A percentile compares a stretch with the other conserved stretches of the same genome.
Evolutionary conservation across 2,113 vertebrate species (phyloP).

Genomic region (Gasterosteus aculeatus): DNA sequence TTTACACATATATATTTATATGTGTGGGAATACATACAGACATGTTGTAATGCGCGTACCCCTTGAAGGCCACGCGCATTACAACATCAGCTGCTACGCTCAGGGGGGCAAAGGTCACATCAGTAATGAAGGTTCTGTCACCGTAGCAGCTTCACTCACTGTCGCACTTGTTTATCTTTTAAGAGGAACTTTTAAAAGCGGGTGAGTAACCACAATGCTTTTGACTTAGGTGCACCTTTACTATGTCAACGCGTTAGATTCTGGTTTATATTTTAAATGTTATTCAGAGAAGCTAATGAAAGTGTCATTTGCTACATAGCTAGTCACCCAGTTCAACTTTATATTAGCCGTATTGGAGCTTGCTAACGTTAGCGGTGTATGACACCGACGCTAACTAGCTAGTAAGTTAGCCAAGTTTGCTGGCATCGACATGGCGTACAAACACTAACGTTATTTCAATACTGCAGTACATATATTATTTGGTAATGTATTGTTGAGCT

Average conservation of each 20-base stretch:
- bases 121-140: slow-evolving; percentile 65
- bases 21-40: too few species aligned
- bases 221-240: rapidly evolving
- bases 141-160: slow-evolving; percentile 47
- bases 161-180: slow-evolving; percentile 72
- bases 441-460: neutral
- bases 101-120: slow-evolving; percentile 69
- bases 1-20: too few species aligned
- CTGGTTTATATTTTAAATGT: neutral
- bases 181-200: slow-evolving; percentile 27
- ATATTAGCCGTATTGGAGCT: slow-evolving; percentile 49
- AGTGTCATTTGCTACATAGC: slow-evolving; percentile 40
- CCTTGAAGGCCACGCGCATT: slow-evolving; percentile 12
- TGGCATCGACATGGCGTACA: neutral
- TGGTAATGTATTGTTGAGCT: neutral
- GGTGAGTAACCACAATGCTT: slow-evolving; percentile 49
- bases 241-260: neutral
- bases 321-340: slow-evolving; percentile 51
- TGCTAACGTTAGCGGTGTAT: slow-evolving; percentile 56
- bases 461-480: neutral
- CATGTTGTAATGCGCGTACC: slow-evolving; percentile 11
- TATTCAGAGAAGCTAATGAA: neutral
- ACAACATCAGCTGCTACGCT: slow-evolving; percentile 28
- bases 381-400: slow-evolving; percentile 43
- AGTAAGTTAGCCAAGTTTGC: slow-evolving; percentile 47